These are phyloP conservation scores for Esox niger DNA, from an alignment of 2,113 vertebrate genomes.

Conservation along the genomic window DNA sequence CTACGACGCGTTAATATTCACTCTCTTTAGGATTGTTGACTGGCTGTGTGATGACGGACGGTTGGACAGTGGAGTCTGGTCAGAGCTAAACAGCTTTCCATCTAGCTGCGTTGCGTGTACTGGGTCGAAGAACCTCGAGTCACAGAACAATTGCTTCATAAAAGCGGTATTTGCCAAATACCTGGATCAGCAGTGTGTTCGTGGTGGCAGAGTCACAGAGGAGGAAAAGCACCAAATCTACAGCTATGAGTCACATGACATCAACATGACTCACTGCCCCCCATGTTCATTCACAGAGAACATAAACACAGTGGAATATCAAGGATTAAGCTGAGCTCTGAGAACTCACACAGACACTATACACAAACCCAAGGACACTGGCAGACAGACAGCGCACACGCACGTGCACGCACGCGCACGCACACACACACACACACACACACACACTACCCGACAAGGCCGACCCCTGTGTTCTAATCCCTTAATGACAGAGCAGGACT, in stretches of 20 bases:
- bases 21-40: neutral
- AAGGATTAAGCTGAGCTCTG: neutral
- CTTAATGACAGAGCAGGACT: conserved; percentile 74
- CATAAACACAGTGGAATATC: no score
- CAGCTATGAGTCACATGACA: no score
- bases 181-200: conserved; percentile 38
- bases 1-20: no score
- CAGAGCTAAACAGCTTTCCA: no score
- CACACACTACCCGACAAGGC: conserved; percentile 38
- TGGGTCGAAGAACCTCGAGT: neutral
- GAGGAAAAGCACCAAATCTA: neutral
- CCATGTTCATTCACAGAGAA: no score
- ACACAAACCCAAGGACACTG: no score
- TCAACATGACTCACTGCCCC: conserved; percentile 5
- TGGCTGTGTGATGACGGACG: neutral
- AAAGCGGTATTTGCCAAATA: conserved; percentile 50
- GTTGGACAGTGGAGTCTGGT: neutral
- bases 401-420: conserved; percentile 38
- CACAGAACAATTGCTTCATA: neutral
- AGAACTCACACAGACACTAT: conserved; percentile 7
- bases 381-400: conserved; percentile 32
- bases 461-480: conserved; percentile 68
- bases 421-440: neutral
- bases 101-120: neutral
- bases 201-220: neutral